Base-by-base conservation (phyloP, 2,888 invertebrate species). In the Abrostola triplasia region DNA sequence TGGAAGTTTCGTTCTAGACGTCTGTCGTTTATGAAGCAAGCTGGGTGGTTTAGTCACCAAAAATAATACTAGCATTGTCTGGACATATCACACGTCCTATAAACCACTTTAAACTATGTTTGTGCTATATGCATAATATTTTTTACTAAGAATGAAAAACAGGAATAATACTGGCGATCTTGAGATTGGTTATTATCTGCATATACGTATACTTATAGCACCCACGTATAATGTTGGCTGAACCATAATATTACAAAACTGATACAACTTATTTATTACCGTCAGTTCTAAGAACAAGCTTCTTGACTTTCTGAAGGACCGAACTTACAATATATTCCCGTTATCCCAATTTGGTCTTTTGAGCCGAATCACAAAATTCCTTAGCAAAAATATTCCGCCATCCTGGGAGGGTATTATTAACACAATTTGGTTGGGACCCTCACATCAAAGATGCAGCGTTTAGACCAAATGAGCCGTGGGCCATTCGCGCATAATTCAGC, bases 401-500 rank as follows among this genome's bases (percentile, higher is more conserved):
- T 74, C 44, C 54, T 58, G 60, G 64, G 42, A 52, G 70, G 55
- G 77, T 82, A 83, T 84, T 84, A 88, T 88, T 85, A 80, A 85
- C 89, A 88, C 91, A 88, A 90, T 89, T 88, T 81, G 55, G 75
- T 65, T 54, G 35, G 81, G 84, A 81, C 78, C 81, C 82, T 86
- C 87, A 89, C 88, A 89, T 90, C 89, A 89, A 89, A 86, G 90
- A 88, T 87, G 90, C 87, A 86, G 80, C 88, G 87, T 88, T 90
- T 89, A 90, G 82, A 85, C 85, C 86, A 90, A 93, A 93, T 90
- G 93, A 92, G 88, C 88, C 92, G 90, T 89, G 85, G 88, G 89
- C 85, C 83, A 90, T 93, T 92, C 79, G 85, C 92, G 92, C 90
- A 88, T 92, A 92, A 93, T 92, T 92, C 88, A 83, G 86, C 88